Percentiles rank a stretch among this genome's conserved stretches.
phyloP scores from a whole-genome alignment of 2,113 vertebrate species.

The Rhinolophus ferrumequinum region DNA sequence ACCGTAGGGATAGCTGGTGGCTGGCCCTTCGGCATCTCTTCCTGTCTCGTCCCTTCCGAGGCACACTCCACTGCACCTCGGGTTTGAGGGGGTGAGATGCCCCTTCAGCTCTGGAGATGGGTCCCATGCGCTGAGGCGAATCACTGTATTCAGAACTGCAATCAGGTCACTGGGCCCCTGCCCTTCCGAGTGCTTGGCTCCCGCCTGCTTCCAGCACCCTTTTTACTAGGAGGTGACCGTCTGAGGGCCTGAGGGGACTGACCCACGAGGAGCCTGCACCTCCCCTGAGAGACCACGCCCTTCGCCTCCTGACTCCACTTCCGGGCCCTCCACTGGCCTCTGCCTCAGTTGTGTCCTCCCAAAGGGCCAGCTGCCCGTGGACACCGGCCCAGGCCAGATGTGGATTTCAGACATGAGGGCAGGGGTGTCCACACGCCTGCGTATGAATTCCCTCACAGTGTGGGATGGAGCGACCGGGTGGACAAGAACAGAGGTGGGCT shows the following conservation, averaged over 20 bases:
- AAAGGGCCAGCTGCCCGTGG: not conserved
- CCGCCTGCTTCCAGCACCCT: not conserved
- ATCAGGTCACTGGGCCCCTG: not conserved
- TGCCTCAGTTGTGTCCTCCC: not conserved
- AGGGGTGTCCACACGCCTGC: not conserved
- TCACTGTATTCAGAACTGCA: not conserved
- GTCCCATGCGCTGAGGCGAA: not conserved
- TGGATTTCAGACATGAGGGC: not conserved
- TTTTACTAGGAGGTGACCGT: not conserved
- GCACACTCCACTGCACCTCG: not conserved
- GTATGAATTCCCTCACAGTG: not conserved
- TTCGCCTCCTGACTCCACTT: not conserved
- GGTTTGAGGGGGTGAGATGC: not conserved
- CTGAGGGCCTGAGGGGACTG: not conserved
- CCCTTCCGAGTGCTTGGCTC: not conserved
- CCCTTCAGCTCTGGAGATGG: not conserved
- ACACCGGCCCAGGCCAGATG: not conserved
- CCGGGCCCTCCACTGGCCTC: not conserved
- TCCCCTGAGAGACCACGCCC: not conserved
- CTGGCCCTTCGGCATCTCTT: not conserved
- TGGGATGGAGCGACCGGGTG: not conserved
- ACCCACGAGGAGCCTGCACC: not conserved
- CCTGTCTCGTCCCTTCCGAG: not conserved
- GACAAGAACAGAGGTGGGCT: fast-evolving
- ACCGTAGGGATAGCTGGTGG: too few species aligned